Conservation (phyloP, 92 coral and sea anemone species). For the Phenganax subtilis region DNA sequence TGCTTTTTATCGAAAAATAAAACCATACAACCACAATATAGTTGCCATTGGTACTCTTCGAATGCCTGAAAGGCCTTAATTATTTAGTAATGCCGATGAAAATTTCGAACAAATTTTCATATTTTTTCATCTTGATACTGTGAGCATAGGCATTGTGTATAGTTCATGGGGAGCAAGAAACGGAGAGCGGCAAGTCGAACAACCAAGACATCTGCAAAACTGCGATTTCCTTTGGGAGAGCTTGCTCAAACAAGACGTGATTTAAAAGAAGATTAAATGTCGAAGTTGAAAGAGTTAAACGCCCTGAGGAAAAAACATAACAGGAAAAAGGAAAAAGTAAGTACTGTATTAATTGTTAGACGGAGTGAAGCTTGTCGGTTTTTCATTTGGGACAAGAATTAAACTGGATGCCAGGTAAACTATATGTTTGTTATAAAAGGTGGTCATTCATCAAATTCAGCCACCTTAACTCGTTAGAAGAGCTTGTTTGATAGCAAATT, state of each 20-base stretch:
- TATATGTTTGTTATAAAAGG: not conserved
- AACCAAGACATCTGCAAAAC: not conserved
- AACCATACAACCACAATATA: too few species aligned
- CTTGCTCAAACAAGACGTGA: not conserved
- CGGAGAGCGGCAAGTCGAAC: not conserved
- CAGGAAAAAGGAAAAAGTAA: not conserved
- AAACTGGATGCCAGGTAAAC: not conserved
- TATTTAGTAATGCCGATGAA: not conserved
- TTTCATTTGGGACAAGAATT: not conserved
- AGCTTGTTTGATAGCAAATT: not conserved
- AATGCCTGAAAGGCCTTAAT: not conserved
- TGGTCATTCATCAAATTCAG: not conserved
- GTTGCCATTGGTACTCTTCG: too few species aligned
- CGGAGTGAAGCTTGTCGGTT: not conserved
- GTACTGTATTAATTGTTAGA: not conserved
- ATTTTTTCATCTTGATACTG: not conserved
- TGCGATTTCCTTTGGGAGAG: not conserved
- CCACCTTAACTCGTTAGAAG: not conserved
- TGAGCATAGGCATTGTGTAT: too few species aligned
- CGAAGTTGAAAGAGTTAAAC: not conserved
- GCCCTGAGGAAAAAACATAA: not conserved
- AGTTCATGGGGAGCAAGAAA: conserved; percentile 6
- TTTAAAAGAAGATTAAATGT: not conserved
- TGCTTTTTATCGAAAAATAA: too few species aligned
- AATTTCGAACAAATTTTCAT: conserved; percentile 37